Evolutionary conservation across 2,888 invertebrate genomes (phyloP).

Genomic region (Plebejus anna): DNA sequence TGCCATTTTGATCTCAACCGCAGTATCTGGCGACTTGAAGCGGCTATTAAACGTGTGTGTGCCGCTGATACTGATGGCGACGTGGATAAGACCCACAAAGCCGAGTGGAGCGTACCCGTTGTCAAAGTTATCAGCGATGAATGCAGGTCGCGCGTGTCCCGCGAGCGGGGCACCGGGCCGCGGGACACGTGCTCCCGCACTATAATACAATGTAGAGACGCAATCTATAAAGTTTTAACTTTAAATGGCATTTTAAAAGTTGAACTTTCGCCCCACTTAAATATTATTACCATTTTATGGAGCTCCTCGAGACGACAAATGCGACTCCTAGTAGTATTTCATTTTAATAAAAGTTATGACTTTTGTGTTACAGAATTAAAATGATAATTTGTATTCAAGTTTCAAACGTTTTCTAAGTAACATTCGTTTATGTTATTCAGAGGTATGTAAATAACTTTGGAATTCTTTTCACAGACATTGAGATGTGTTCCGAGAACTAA

Average conservation of each 20-base stretch:
- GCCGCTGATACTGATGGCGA: not conserved
- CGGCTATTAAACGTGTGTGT: not conserved
- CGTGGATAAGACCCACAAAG: not conserved
- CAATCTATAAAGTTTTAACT: not conserved
- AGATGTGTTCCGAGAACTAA: not conserved
- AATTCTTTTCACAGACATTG: not conserved
- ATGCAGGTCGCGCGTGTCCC: constrained; percentile 1
- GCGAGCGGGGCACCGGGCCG: not conserved
- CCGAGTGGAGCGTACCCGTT: not conserved
- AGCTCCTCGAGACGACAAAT: not conserved
- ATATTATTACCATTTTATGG: not conserved
- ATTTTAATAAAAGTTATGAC: not conserved
- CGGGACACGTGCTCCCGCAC: not conserved
- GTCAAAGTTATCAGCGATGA: not conserved
- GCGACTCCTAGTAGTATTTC: not conserved
- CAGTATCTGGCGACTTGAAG: not conserved
- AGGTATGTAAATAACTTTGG: not conserved
- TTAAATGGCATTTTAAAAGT: not conserved
- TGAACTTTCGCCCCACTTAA: not conserved
- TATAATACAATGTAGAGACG: not conserved
- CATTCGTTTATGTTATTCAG: not conserved
- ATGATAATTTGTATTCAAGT: not conserved
- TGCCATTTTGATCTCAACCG: not conserved
- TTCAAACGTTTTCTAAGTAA: not conserved
- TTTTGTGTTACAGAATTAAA: not conserved